Base-by-base conservation (phyloP, 1,140 invertebrate genomes). In the Hypothenemus hampei region DNA sequence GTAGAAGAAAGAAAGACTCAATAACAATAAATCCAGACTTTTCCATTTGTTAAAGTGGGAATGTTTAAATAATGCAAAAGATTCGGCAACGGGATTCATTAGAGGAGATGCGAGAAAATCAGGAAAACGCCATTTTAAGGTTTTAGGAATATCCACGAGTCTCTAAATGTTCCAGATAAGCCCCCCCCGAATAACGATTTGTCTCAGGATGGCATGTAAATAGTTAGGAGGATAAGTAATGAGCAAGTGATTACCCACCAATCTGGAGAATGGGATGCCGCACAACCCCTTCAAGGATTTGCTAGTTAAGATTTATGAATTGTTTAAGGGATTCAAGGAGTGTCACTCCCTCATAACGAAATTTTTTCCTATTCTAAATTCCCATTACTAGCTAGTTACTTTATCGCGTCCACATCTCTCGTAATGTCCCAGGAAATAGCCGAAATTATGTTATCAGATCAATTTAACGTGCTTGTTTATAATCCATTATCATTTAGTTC, bases 191-290 rank as follows among this genome's bases (percentile, higher is more conserved):
- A 57, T 57, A 60, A 60, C 55, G 49, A 51, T 59, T 51, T 57
- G 31, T 35, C 50, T 29, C 51, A 45, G 46, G 48, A 50, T 56
- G 55, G 55, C 63, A 65, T 65, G 64, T 64, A 67, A 65, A 65
- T 67, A 60, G 50, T 52, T 33, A 40, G 51, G 47, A 50, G 61
- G 67, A 64, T 66, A 64, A 69, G 64, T 69, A 68, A 69, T 60
- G 68, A 68, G 65, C 60, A 66, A 69, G 65, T 68, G 68, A 68
- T 69, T 69, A 69, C 66, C 65, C 61, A 65, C 63, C 66, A 67
- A 66, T 68, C 63, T 65, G 53, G 54, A 48, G 57, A 65, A 68
- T 69, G 63, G 64, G 61, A 51, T 61, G 62, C 59, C 52, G 54
- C 53, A 63, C 58, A 57, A 61, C 61, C 39, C 50, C 16, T 44